These are phyloP conservation scores for Hemicordylus capensis DNA, from an alignment of 2,113 vertebrate genomes.

Conservation along the genomic window DNA sequence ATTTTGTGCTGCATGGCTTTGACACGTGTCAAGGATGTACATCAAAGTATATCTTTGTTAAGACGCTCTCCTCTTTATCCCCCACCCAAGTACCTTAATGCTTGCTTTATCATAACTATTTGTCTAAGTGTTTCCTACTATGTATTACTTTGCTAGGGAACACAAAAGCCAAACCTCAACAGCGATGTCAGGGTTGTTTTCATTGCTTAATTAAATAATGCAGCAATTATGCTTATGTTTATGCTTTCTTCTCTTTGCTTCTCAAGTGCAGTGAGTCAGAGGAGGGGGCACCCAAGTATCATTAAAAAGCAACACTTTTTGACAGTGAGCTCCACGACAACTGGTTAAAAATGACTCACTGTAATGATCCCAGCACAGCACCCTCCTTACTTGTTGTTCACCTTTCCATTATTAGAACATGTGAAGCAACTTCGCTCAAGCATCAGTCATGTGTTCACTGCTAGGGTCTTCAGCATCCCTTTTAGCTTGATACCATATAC, in stretches of 20 bases:
- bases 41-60: neutral
- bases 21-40: neutral
- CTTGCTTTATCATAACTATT: neutral
- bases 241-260: slow-evolving; percentile 41
- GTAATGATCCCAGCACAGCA: slow-evolving; percentile 15
- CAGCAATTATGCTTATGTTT: slow-evolving; percentile 12
- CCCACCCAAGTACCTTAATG: neutral
- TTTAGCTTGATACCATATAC: slow-evolving; percentile 41
- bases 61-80: neutral
- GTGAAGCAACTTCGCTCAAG: neutral
- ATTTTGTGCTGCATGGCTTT: neutral
- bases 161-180: slow-evolving; percentile 17
- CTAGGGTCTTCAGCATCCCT: neutral
- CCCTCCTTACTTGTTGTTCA: slow-evolving; percentile 49
- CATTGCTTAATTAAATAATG: slow-evolving; percentile 30
- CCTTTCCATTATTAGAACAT: slow-evolving; percentile 54
- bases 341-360: slow-evolving; percentile 53
- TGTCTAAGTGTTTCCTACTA: slow-evolving; percentile 4
- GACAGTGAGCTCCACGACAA: slow-evolving; percentile 46
- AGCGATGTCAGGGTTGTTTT: slow-evolving; percentile 37
- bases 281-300: neutral
- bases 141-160: slow-evolving; percentile 29
- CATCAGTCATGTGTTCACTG: slow-evolving; percentile 3
- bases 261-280: slow-evolving; percentile 59
- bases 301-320: slow-evolving; percentile 38